These are phyloP conservation scores for Lithophane leautieri DNA, from an alignment of 2,888 invertebrate genomes.

Conservation along the genomic window DNA sequence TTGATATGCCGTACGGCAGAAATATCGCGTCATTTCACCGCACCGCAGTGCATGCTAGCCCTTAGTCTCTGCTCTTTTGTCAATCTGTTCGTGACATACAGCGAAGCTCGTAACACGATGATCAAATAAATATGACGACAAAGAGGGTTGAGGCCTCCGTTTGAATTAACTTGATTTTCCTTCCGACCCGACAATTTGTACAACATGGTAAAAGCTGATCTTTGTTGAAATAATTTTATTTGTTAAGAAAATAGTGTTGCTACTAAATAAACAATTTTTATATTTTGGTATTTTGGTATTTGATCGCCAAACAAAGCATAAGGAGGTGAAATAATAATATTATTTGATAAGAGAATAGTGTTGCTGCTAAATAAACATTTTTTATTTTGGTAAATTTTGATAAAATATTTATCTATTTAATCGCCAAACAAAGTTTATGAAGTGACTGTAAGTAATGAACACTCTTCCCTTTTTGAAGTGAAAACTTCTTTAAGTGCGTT, in stretches of 20 bases:
- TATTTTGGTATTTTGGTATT: background rate
- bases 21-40: too few relatives aligned
- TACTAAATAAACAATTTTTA: background rate
- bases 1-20: too few relatives aligned
- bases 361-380: background rate
- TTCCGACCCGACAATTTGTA: constrained; percentile 60
- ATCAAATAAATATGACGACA: constrained; percentile 56
- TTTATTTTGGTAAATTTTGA: background rate
- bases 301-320: too few relatives aligned
- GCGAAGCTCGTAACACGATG: constrained; percentile 26
- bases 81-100: constrained; percentile 10
- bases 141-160: constrained; percentile 33
- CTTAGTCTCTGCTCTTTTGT: constrained; percentile 1
- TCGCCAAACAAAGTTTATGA: too few relatives aligned
- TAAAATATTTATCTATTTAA: too few relatives aligned
- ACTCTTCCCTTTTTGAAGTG: too few relatives aligned
- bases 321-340: too few relatives aligned
- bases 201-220: constrained; percentile 1
- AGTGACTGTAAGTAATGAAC: too few relatives aligned
- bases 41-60: too few relatives aligned
- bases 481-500: too few relatives aligned
- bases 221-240: constrained; percentile 29
- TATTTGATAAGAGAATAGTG: constrained; percentile 35
- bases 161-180: constrained; percentile 55
- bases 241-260: constrained; percentile 23